These are phyloP conservation scores for Cataglyphis albicans DNA, from an alignment of 2,888 invertebrate genomes.

Conservation along the genomic window DNA sequence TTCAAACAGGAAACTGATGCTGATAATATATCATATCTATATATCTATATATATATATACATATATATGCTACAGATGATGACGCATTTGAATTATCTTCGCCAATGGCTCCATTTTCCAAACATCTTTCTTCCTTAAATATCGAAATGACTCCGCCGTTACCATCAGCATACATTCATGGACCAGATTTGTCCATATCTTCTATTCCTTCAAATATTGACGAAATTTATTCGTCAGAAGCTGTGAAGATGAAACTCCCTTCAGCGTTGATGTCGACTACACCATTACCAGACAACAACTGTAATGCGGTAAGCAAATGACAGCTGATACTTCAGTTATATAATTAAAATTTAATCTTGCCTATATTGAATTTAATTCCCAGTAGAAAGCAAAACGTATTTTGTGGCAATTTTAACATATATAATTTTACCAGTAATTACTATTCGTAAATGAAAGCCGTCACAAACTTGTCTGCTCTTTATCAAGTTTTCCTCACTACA, in stretches of 20 bases:
- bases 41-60: neutral
- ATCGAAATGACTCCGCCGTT: conserved; percentile 60
- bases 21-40: conserved; percentile 5
- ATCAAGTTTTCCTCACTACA: conserved; percentile 11
- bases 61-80: conserved; percentile 65
- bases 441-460: conserved; percentile 20
- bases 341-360: conserved; percentile 31
- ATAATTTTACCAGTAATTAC: conserved; percentile 2
- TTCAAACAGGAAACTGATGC: neutral
- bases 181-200: conserved; percentile 44
- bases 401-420: conserved; percentile 10
- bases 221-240: conserved; percentile 58
- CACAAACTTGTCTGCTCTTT: neutral
- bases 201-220: conserved; percentile 50
- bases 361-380: conserved; percentile 13
- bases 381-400: neutral
- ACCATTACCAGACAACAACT: conserved; percentile 55
- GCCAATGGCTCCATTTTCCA: conserved; percentile 60
- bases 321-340: conserved; percentile 13
- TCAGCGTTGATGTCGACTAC: conserved; percentile 16
- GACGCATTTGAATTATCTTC: conserved; percentile 73
- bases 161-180: conserved; percentile 60
- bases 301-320: conserved; percentile 63
- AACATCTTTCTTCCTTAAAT: conserved; percentile 62
- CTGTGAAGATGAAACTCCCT: conserved; percentile 53